phyloP scores from a whole-genome alignment of 2,797 vertebrate species.

The Sebastes cheni region DNA sequence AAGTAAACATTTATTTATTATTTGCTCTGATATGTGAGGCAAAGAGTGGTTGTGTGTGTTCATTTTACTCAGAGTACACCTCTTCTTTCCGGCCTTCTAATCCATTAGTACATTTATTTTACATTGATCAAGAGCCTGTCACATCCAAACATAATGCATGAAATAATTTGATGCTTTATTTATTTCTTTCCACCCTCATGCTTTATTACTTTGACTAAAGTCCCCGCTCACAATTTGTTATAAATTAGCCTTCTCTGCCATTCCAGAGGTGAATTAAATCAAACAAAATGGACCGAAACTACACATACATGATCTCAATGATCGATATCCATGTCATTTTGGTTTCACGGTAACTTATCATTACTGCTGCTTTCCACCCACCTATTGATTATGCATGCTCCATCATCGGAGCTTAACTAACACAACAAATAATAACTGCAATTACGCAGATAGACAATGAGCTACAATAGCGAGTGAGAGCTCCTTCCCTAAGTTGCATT shows the following conservation, averaged over 20 bases:
- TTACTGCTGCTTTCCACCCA: slow-evolving; percentile 43
- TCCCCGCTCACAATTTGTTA: slow-evolving; percentile 19
- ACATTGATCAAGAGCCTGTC: slow-evolving; percentile 28
- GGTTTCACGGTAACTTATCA: slow-evolving; percentile 63
- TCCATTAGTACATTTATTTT: slow-evolving; percentile 1
- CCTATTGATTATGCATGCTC: slow-evolving; percentile 53
- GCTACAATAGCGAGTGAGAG: slow-evolving; percentile 24
- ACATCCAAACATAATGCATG: slow-evolving; percentile 21
- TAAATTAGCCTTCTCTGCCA: slow-evolving; percentile 53
- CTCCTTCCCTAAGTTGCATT: slow-evolving; percentile 25
- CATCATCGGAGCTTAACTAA: slow-evolving; percentile 31
- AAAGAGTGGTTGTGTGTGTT: neutral
- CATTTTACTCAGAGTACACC: neutral
- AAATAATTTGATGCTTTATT: slow-evolving; percentile 54
- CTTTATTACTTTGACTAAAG: slow-evolving; percentile 49
- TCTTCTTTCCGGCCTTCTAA: neutral
- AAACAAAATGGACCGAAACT: slow-evolving; percentile 50
- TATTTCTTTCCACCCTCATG: slow-evolving; percentile 24
- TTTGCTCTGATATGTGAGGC: slow-evolving; percentile 11
- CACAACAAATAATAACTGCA: slow-evolving; percentile 48
- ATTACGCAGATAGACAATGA: slow-evolving; percentile 55
- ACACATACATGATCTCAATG: slow-evolving; percentile 48
- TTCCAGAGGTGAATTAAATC: slow-evolving; percentile 57
- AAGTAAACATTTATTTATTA: slow-evolving; percentile 42
- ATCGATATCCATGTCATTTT: slow-evolving; percentile 59